Conservation (phyloP, 2,888 invertebrate genomes). For the Scaptomyza reducta region DNA sequence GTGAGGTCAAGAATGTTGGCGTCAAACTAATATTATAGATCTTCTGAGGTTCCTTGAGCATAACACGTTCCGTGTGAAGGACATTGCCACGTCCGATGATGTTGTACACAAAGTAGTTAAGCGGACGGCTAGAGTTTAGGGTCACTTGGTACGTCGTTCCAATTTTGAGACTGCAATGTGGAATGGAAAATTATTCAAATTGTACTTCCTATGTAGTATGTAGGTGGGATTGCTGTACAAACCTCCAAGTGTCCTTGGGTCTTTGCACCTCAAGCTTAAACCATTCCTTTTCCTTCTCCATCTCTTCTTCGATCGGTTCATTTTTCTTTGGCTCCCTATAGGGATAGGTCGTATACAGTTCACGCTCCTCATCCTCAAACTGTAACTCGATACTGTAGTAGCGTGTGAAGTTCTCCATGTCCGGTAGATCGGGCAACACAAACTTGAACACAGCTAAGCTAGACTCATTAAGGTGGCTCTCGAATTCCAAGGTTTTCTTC, state of each 20-base stretch:
- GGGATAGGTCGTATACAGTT: conserved; percentile 66
- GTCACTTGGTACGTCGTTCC: conserved; percentile 89
- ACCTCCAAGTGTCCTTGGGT: conserved; percentile 60
- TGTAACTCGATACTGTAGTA: conserved; percentile 62
- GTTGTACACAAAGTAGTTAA: conserved; percentile 90
- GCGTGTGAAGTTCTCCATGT: conserved; percentile 69
- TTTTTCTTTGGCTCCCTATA: conserved; percentile 72
- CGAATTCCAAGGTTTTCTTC: conserved; percentile 84
- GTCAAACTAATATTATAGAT: conserved; percentile 88
- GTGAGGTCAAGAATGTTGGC: conserved; percentile 91
- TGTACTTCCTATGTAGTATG: not conserved
- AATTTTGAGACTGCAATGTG: conserved; percentile 85
- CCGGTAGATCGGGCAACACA: conserved; percentile 85
- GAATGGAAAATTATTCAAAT: not conserved
- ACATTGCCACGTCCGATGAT: conserved; percentile 94
- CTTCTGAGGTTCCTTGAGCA: conserved; percentile 84
- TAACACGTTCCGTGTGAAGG: conserved; percentile 89
- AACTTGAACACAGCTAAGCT: conserved; percentile 88
- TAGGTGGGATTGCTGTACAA: conserved; percentile 5
- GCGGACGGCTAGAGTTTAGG: conserved; percentile 90
- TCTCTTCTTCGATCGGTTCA: conserved; percentile 22
- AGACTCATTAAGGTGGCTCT: conserved; percentile 86
- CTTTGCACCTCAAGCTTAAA: conserved; percentile 55
- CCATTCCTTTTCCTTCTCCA: conserved; percentile 67
- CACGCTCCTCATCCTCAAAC: conserved; percentile 67